Evolutionary conservation across 2,888 invertebrate genomes (phyloP).

Genomic region (Chironomus riparius): DNA sequence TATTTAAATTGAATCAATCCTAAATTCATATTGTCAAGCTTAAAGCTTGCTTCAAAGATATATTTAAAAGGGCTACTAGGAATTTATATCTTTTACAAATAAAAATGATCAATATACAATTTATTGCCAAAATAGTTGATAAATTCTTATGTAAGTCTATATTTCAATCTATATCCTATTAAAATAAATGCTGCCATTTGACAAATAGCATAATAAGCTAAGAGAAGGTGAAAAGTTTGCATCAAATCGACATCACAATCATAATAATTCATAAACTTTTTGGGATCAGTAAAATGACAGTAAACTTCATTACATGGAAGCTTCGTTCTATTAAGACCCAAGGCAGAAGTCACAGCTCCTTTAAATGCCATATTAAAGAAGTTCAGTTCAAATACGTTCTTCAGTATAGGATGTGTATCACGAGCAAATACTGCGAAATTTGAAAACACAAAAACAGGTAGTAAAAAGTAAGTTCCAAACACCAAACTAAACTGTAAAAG

Average conservation of each 20-base stretch:
- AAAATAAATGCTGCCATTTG: constrained; percentile 52
- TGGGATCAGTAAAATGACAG: constrained; percentile 58
- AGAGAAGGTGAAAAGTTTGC: constrained; percentile 51
- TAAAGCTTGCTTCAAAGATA: no score
- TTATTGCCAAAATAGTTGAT: no score
- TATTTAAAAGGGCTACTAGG: no score
- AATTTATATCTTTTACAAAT: no score
- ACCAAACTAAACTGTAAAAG: no score
- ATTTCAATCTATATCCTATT: constrained; percentile 48
- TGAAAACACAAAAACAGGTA: constrained; percentile 84
- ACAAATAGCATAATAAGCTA: constrained; percentile 49
- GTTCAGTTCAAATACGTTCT: constrained; percentile 69
- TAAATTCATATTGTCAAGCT: no score
- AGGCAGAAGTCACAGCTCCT: constrained; percentile 63
- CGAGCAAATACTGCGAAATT: constrained; percentile 82
- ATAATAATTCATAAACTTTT: constrained; percentile 56
- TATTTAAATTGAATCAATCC: no score
- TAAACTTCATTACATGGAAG: constrained; percentile 54
- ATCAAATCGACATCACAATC: constrained; percentile 56
- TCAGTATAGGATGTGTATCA: constrained; percentile 67
- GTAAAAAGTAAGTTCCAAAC: constrained; percentile 75
- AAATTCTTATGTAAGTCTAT: background rate
- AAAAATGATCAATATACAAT: no score
- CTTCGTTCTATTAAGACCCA: constrained; percentile 61
- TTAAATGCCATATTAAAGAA: constrained; percentile 67